A percentile compares a stretch with the other conserved stretches of the same genome.
phyloP scores from a whole-genome alignment of 2,797 vertebrate species.

The Alca torda region DNA sequence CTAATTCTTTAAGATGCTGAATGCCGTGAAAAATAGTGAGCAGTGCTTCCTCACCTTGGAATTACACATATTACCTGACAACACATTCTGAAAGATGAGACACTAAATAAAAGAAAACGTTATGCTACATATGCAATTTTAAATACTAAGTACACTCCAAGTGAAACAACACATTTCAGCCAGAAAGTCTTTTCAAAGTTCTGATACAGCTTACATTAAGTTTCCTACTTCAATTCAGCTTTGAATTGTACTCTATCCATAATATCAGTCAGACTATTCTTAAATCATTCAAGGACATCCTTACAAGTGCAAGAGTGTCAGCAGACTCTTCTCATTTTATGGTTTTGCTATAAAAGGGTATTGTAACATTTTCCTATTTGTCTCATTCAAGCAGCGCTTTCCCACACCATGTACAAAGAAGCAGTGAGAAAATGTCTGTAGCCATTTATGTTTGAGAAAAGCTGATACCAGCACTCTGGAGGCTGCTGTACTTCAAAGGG shows the following conservation, averaged over 20 bases:
- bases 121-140: neutral
- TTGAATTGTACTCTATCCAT: neutral
- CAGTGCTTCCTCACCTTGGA: neutral
- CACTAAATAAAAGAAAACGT: neutral
- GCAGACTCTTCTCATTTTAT: neutral
- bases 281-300: constrained; percentile 44
- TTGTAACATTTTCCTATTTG: constrained; percentile 31
- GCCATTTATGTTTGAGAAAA: neutral
- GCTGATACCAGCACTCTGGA: constrained; percentile 50
- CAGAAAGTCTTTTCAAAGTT: neutral
- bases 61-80: neutral
- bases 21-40: neutral
- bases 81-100: neutral
- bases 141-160: neutral
- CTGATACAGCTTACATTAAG: neutral
- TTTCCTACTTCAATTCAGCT: neutral
- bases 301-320: constrained; percentile 28
- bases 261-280: constrained; percentile 1
- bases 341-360: neutral
- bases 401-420: neutral
- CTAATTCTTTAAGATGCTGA: neutral
- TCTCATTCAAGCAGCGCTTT: constrained; percentile 7
- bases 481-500: constrained; percentile 30
- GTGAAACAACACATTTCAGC: neutral
- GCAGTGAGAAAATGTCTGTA: neutral